Percentiles rank a stretch among this genome's conserved stretches.
phyloP scores from a whole-genome alignment of 2,113 vertebrate genomes.

The Mastomys natalensis region DNA sequence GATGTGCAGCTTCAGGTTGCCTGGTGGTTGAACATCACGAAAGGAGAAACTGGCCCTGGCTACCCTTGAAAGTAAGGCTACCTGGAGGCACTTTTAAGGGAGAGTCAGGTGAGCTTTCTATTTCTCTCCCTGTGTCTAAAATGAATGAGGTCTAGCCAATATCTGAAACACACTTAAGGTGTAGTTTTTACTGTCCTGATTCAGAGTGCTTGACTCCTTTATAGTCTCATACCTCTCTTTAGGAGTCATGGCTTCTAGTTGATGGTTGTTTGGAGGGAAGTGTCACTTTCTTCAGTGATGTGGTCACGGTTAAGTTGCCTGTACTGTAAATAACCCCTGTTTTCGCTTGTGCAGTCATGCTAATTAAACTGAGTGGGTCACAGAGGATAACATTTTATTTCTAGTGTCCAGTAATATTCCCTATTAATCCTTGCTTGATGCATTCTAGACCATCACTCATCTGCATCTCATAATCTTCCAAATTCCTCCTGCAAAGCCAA shows the following conservation, averaged over 20 bases:
- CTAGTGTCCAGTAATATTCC: neutral
- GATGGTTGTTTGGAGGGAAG: neutral
- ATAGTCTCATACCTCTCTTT: neutral
- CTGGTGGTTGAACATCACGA: too few species aligned
- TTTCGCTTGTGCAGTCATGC: neutral
- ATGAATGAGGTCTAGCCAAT: neutral
- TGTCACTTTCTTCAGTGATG: neutral
- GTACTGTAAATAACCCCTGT: neutral
- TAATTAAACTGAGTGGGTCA: neutral
- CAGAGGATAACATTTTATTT: neutral
- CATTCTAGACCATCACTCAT: neutral
- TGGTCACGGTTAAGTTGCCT: neutral
- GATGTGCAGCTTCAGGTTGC: neutral
- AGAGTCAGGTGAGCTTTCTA: neutral
- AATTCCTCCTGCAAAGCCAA: neutral
- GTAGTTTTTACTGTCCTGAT: neutral
- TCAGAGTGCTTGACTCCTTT: neutral
- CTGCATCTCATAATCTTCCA: neutral
- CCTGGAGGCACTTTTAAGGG: neutral
- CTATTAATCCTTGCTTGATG: neutral
- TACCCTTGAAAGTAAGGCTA: neutral
- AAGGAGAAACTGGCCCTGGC: neutral
- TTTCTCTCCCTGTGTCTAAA: neutral
- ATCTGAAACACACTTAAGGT: neutral
- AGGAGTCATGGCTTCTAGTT: neutral